Evolutionary conservation across 2,797 vertebrate species (phyloP), one percentile per base, ranked within the genome.

Genomic region (Sphaeramia orbicularis): DNA sequence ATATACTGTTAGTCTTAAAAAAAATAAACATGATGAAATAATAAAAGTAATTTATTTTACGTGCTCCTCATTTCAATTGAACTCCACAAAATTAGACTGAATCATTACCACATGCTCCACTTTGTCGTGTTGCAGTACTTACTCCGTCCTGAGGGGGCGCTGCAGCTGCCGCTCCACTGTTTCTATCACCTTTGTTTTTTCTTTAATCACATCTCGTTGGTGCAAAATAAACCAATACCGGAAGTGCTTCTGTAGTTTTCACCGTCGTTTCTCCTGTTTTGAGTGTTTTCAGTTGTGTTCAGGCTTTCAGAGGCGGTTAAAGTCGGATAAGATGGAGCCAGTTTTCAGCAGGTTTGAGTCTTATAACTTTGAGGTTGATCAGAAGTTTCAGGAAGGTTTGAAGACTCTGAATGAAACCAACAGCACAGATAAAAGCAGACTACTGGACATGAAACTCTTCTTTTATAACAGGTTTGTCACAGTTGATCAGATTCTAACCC

Each of bases 381-480:
- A 12, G 15, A 80, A 77, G 14, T 94, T 92, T 63, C 73, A 76
- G 53, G 80, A 70, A 2, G 92, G 91, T 1, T 36, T 91, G 36
- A 80, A 74, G 38, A 56, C 35, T 42, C 61, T 91, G 5, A 50
- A 63, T 0, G 10, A 38, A 41, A 35, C 19, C 5, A 61, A 36
- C 10, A 47, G 4, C 47, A 10, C 19, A 8, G 56, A 76, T 10
- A 21, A 45, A 9, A 62, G 11, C 30, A 55, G 71, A 30, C 18
- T 78, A 7, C 74, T 90, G 69, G 85, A 93, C 36, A 52, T 93
- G 35, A 92, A 92, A 32, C 83, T 93, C 12, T 94, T 91, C 78
- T 93, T 90, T 37, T 93, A 93, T 9, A 93, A 90, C 89, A 90
- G 90, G 93, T 92, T 18, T 2, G 69, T 44, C 21, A 24, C 21